phyloP scores from a whole-genome alignment of 1,140 invertebrate species.

The Lepidurus couesii region DNA sequence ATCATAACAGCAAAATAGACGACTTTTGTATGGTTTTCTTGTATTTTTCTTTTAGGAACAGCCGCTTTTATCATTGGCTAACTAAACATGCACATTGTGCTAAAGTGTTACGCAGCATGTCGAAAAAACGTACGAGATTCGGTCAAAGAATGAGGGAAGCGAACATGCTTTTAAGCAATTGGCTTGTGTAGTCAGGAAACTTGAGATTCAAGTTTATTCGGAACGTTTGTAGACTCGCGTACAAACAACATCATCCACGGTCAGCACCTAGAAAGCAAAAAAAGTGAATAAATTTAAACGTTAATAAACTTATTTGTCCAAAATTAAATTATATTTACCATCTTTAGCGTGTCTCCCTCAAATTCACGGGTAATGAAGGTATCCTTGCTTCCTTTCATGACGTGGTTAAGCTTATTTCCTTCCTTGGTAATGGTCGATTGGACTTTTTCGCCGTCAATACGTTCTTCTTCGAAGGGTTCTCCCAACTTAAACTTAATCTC shows the following conservation, averaged over 20 bases:
- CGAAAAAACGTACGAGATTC: not conserved
- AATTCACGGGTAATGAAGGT: slow-evolving; percentile 60
- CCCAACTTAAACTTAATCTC: slow-evolving; percentile 48
- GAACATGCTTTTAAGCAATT: not conserved
- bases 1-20: not conserved
- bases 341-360: slow-evolving; percentile 63
- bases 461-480: slow-evolving; percentile 50
- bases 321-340: slow-evolving; percentile 42
- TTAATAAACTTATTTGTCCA: not conserved
- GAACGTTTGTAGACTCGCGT: slow-evolving; percentile 32
- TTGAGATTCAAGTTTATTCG: not conserved
- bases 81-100: slow-evolving; percentile 3
- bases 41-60: not conserved
- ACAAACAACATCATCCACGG: slow-evolving; percentile 34
- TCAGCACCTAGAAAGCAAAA: slow-evolving; percentile 25
- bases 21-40: not conserved
- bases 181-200: not conserved
- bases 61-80: slow-evolving; percentile 12
- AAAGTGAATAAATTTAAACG: not conserved
- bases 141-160: not conserved
- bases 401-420: slow-evolving; percentile 59
- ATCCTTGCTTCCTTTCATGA: slow-evolving; percentile 60
- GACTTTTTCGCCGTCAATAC: slow-evolving; percentile 48
- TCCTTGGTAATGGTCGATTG: slow-evolving; percentile 42
- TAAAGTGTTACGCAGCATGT: not conserved